Base-by-base conservation (phyloP, 2,797 vertebrate genomes). In the Neomorphus geoffroyi region DNA sequence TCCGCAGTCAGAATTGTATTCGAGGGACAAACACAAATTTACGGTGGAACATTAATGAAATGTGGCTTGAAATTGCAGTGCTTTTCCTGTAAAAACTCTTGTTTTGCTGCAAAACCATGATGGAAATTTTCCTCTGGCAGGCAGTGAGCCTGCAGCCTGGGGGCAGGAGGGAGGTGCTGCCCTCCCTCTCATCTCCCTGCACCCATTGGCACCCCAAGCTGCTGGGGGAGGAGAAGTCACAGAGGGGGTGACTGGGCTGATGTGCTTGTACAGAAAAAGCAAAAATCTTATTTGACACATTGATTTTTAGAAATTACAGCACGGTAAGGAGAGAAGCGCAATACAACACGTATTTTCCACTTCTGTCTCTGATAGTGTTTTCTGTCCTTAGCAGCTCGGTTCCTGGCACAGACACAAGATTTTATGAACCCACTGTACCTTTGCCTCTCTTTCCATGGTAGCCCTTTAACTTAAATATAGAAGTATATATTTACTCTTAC, bases 141-240 rank as follows among this genome's bases (percentile, higher is more conserved):
- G 17, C 16, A 18, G 7, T 41, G 75, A 39, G 69, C 18, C 54
- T 18, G 50, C 61, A 43, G 37, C 32, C 37, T 22, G 37, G 43
- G 80, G 46, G 51, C 18, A 57, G 35, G 54, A 26, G 27, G 57
- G 69, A 35, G 35, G 18, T 19, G 45, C 35, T 70, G 77, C 11
- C 4, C 1, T 7, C 24, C n/a, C 48, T 15, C 33, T 58, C 12
- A 0, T 30, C 75, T 45, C 30, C 48, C 43, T 4, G 4, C 48
- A 24, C 13, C 46, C 46, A 2, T 1, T 39, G 35, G 21, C 27
- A 43, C 5, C 64, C 23, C 0, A 0, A 19, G 50, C 57, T 50
- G 14, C 43, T 19, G 60, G 21, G 75, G 12, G 23, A 14, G 35
- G 27, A 22, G 33, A 56, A 6, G 3, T 19, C 21, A 9, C 1